Evolutionary conservation across 2,888 invertebrate species (phyloP).

Genomic region (Frankliniella fusca): DNA sequence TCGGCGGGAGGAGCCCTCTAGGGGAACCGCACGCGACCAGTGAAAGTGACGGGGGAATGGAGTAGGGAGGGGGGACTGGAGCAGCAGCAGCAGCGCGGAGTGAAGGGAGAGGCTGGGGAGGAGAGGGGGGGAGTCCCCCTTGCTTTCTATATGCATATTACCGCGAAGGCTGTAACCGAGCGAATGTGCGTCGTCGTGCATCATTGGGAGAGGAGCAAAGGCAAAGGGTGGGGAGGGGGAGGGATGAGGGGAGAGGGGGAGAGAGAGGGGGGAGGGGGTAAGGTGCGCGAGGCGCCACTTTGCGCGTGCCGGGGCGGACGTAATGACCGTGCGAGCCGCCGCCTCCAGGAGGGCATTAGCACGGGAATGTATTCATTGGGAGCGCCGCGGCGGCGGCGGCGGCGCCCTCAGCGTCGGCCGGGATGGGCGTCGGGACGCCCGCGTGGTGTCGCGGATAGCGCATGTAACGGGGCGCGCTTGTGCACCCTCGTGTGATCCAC

Average conservation of each 20-base stretch:
- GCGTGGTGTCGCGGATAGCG: no score
- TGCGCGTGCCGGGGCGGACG: not conserved
- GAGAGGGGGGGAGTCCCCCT: not conserved
- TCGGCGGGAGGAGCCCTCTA: not conserved
- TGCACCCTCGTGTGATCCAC: no score
- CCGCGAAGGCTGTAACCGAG: not conserved
- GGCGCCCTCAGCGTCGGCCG: no score
- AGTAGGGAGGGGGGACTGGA: not conserved
- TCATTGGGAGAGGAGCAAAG: not conserved
- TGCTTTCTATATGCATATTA: slow-evolving; percentile 26
- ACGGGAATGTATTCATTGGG: no score
- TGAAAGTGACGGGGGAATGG: slow-evolving; percentile 9
- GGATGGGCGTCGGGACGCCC: no score
- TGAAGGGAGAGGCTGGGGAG: not conserved
- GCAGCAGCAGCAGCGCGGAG: not conserved
- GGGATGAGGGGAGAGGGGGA: not conserved
- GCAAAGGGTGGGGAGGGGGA: not conserved
- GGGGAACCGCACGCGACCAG: slow-evolving; percentile 23
- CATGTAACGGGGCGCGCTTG: no score
- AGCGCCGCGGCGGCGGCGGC: no score
- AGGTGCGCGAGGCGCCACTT: not conserved
- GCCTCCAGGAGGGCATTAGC: not conserved
- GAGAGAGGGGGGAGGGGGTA: no score
- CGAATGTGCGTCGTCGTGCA: not conserved
- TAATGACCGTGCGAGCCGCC: not conserved